These are phyloP conservation scores for Schizopygopsis malacanthus DNA, from an alignment of 2,797 vertebrate species.

Conservation along the genomic window DNA sequence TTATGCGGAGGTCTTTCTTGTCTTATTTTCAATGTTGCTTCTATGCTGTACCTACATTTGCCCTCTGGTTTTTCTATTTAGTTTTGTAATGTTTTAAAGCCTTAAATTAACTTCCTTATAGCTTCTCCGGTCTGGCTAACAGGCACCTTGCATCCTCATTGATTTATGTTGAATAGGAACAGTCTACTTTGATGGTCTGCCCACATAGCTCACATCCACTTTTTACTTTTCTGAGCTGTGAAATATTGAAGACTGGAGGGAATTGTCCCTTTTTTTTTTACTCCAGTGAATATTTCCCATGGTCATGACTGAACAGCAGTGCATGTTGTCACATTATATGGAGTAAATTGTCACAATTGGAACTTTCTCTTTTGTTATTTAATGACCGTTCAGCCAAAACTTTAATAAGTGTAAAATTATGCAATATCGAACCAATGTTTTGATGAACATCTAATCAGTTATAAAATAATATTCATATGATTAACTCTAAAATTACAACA, in stretches of 20 bases:
- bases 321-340: constrained; percentile 2
- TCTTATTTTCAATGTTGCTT: constrained; percentile 13
- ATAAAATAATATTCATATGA: neutral
- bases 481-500: neutral
- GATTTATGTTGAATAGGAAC: constrained; percentile 27
- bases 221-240: constrained; percentile 31
- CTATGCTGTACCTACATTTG: neutral
- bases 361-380: neutral
- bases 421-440: neutral
- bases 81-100: neutral
- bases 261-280: neutral
- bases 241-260: neutral
- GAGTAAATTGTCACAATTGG: neutral
- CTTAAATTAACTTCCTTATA: constrained; percentile 28
- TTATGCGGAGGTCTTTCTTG: neutral
- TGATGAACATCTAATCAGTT: neutral
- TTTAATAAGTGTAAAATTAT: neutral
- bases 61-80: neutral
- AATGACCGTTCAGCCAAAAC: neutral
- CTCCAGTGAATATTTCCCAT: neutral
- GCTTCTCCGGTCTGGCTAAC: constrained; percentile 6
- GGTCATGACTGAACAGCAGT: constrained; percentile 8
- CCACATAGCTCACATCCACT: constrained; percentile 24
- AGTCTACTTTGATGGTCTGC: constrained; percentile 27
- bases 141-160: neutral